Conservation (phyloP, 2,113 vertebrate genomes). For the Sminthopsis crassicaudata region DNA sequence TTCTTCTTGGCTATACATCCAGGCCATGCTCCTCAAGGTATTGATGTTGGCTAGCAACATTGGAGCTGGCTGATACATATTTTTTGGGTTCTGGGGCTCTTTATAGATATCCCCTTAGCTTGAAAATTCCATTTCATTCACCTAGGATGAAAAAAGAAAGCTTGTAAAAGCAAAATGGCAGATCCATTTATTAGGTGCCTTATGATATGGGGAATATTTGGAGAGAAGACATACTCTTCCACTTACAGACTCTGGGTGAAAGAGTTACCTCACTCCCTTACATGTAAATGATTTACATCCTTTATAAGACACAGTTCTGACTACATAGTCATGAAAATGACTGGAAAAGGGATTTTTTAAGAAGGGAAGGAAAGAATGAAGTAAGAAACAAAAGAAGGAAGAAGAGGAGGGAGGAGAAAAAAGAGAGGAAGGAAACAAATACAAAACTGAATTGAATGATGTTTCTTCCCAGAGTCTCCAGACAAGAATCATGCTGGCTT, state of each 20-base stretch:
- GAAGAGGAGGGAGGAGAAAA: too few relatives aligned
- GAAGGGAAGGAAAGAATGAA: too few relatives aligned
- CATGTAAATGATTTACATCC: background rate
- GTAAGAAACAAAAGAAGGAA: too few relatives aligned
- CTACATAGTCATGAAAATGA: too few relatives aligned
- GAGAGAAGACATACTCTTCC: background rate
- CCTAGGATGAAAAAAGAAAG: background rate
- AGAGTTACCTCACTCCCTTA: background rate
- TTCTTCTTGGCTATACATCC: background rate
- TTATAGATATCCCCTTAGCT: background rate
- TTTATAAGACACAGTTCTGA: background rate
- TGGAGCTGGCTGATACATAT: background rate
- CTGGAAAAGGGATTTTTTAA: too few relatives aligned
- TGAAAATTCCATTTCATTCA: background rate
- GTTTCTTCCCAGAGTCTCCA: too few relatives aligned
- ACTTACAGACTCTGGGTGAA: background rate
- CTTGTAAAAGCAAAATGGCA: too few relatives aligned
- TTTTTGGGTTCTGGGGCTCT: background rate
- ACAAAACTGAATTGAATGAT: too few relatives aligned
- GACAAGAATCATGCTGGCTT: too few relatives aligned
- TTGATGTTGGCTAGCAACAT: background rate
- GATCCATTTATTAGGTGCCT: background rate
- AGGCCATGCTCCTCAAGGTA: background rate
- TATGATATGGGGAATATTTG: background rate
- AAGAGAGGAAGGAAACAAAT: too few relatives aligned